Conservation (phyloP, 1,140 invertebrate genomes). For the Drosophila simulans region DNA sequence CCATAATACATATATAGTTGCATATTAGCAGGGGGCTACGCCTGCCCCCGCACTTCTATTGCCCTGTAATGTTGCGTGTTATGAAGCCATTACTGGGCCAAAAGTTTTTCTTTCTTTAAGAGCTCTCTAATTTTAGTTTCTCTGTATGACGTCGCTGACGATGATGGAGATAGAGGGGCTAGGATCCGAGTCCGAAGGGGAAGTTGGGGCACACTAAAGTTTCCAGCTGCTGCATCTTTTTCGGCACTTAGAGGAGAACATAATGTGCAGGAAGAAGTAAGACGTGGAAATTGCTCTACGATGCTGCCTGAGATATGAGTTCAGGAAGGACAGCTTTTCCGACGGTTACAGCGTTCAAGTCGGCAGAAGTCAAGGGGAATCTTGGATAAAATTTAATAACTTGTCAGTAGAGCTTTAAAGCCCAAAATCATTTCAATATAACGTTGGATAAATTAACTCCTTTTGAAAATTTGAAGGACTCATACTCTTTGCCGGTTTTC, state of each 20-base stretch:
- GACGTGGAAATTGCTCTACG: constrained; percentile 38
- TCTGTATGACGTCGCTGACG: constrained; percentile 40
- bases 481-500: too few species aligned
- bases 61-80: constrained; percentile 79
- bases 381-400: background rate
- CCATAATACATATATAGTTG: constrained; percentile 79
- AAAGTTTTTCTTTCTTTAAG: constrained; percentile 76
- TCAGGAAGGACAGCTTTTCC: constrained; percentile 19
- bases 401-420: background rate
- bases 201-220: constrained; percentile 3
- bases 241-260: constrained; percentile 48
- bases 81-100: constrained; percentile 78
- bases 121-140: constrained; percentile 61
- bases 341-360: constrained; percentile 1
- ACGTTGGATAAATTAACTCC: background rate
- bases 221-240: constrained; percentile 51
- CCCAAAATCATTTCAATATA: background rate
- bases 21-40: constrained; percentile 65
- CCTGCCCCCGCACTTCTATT: constrained; percentile 60
- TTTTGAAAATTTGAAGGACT: background rate
- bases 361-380: background rate
- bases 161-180: constrained; percentile 20
- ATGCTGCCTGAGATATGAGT: constrained; percentile 42
- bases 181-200: background rate
- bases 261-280: constrained; percentile 33